phyloP scores from a whole-genome alignment of 2,797 vertebrate genomes.

The Eidolon dupreanum region DNA sequence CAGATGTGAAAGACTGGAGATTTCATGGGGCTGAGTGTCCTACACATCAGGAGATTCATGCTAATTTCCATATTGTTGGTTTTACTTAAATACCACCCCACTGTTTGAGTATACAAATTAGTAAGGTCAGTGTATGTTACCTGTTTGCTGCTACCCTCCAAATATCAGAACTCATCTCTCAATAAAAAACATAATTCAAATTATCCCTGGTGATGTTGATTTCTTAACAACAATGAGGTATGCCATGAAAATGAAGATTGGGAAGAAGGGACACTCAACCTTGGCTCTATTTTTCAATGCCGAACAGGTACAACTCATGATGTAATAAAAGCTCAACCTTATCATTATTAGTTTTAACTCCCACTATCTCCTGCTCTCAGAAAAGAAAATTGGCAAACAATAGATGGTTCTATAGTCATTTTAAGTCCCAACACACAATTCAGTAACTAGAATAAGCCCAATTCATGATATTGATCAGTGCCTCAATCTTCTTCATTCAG shows the following conservation, averaged over 20 bases:
- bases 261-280: neutral
- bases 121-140: neutral
- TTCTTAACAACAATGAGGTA: neutral
- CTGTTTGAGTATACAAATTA: neutral
- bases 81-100: neutral
- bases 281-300: neutral
- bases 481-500: neutral
- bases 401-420: neutral
- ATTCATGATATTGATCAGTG: neutral
- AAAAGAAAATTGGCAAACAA: neutral
- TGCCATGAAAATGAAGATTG: neutral
- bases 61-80: neutral
- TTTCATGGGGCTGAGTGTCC: neutral
- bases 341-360: neutral
- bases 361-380: neutral
- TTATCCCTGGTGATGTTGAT: neutral
- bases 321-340: neutral
- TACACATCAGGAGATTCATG: neutral
- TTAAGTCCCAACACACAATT: neutral
- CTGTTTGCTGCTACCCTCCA: neutral
- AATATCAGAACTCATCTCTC: neutral
- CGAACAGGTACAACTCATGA: neutral
- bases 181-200: neutral
- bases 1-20: neutral
- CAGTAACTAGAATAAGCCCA: neutral